Evolutionary conservation across 2,113 vertebrate species (phyloP).

Genomic region (Syrrhaptes paradoxus): DNA sequence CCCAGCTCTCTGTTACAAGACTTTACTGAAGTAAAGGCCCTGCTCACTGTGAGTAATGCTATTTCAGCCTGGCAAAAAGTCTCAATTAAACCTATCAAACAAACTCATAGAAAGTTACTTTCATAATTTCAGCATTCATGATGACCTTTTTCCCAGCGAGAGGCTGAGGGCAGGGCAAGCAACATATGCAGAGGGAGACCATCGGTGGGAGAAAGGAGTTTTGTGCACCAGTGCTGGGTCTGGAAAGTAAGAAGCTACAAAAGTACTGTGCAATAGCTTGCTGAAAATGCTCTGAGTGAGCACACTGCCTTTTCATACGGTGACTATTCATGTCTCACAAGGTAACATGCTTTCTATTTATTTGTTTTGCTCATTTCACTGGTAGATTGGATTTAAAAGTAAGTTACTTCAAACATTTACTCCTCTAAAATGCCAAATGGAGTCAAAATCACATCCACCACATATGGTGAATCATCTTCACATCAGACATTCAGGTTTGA

Average conservation of each 20-base stretch:
- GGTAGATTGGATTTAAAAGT: not conserved
- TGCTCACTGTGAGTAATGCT: not conserved
- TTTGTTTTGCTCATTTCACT: not conserved
- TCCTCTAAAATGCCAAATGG: constrained; percentile 4
- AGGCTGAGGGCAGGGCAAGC: not conserved
- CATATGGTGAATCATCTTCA: constrained; percentile 14
- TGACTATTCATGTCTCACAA: not conserved
- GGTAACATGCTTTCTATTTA: not conserved
- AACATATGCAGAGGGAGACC: not conserved
- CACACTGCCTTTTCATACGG: not conserved
- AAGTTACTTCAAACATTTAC: constrained; percentile 26
- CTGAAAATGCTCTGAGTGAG: not conserved
- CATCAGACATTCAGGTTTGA: not conserved
- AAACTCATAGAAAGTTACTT: not conserved
- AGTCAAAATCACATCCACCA: constrained; percentile 7
- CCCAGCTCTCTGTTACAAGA: not conserved
- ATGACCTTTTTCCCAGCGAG: not conserved
- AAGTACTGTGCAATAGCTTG: not conserved
- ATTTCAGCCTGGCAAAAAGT: not conserved
- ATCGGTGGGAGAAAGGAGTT: not conserved
- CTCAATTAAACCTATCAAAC: not conserved
- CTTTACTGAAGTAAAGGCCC: not conserved
- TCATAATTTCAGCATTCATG: not conserved
- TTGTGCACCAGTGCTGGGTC: not conserved
- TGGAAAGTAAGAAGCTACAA: not conserved